These are phyloP conservation scores for Erythrolamprus reginae DNA, from an alignment of 2,113 vertebrate species.

Conservation along the genomic window DNA sequence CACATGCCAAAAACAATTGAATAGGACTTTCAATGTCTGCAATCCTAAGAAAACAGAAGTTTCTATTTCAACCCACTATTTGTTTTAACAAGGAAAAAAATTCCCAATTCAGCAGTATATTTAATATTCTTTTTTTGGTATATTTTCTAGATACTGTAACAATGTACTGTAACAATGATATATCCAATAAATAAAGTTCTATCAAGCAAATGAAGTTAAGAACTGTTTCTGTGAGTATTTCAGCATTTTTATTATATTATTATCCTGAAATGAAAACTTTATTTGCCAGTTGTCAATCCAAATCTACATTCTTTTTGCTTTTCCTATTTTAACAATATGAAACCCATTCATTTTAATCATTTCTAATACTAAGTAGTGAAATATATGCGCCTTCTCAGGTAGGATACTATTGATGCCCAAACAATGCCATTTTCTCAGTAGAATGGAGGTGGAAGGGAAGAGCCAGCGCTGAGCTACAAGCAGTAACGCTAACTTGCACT, in stretches of 20 bases:
- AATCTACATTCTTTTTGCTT: neutral
- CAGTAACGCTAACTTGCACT: too few relatives aligned
- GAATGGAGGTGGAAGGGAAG: neutral
- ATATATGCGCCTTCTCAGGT: conserved; percentile 20
- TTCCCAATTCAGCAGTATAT: conserved; percentile 60
- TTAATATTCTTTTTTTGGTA: conserved; percentile 43
- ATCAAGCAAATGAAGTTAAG: conserved; percentile 35
- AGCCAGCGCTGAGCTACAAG: too few relatives aligned
- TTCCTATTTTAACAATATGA: conserved; percentile 10
- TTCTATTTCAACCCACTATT: conserved; percentile 62
- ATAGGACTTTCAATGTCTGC: conserved; percentile 61
- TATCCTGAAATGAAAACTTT: conserved; percentile 22
- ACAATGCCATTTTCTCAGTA: neutral
- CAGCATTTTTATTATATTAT: conserved; percentile 9
- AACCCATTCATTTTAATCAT: neutral
- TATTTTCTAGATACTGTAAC: conserved; percentile 56
- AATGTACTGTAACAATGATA: conserved; percentile 38
- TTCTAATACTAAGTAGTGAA: neutral
- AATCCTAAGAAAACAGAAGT: conserved; percentile 65
- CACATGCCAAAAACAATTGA: conserved; percentile 68
- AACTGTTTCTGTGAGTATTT: conserved; percentile 22
- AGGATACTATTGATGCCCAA: neutral
- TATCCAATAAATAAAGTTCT: conserved; percentile 47
- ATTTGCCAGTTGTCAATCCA: conserved; percentile 1
- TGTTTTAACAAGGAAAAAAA: conserved; percentile 60